These are phyloP conservation scores for Toxotes chatareus DNA, from an alignment of 2,113 vertebrate species.

Conservation along the genomic window DNA sequence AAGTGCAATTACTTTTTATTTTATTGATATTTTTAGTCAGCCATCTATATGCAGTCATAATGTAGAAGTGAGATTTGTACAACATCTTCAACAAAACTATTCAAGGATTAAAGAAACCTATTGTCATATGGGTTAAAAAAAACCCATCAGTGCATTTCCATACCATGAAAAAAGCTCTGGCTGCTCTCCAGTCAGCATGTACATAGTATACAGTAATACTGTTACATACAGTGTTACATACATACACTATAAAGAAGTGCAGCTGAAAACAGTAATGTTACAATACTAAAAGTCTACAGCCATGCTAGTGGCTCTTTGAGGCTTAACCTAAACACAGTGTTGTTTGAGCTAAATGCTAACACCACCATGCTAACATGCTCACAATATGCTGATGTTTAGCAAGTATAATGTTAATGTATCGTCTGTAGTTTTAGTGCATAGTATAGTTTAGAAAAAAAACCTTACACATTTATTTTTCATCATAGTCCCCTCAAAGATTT, in stretches of 20 bases:
- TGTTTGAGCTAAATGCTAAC: neutral
- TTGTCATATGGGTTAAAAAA: no score
- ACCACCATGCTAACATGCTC: neutral
- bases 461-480: no score
- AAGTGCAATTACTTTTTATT: no score
- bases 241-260: neutral
- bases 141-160: no score
- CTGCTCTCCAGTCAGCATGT: neutral
- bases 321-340: neutral
- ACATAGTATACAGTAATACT: neutral
- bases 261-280: neutral
- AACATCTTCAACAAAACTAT: no score
- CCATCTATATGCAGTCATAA: neutral
- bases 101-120: no score
- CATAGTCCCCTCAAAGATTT: no score
- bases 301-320: neutral
- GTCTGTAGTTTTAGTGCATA: no score
- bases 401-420: neutral
- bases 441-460: no score
- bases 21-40: neutral
- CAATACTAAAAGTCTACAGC: neutral
- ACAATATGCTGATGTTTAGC: neutral
- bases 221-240: neutral
- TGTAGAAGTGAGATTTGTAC: neutral
- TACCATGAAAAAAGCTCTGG: no score